Percentiles rank a stretch among this genome's conserved stretches.
These are phyloP conservation scores for Gorsachius magnificus DNA, from an alignment of 2,797 vertebrate genomes.

Conservation along the genomic window DNA sequence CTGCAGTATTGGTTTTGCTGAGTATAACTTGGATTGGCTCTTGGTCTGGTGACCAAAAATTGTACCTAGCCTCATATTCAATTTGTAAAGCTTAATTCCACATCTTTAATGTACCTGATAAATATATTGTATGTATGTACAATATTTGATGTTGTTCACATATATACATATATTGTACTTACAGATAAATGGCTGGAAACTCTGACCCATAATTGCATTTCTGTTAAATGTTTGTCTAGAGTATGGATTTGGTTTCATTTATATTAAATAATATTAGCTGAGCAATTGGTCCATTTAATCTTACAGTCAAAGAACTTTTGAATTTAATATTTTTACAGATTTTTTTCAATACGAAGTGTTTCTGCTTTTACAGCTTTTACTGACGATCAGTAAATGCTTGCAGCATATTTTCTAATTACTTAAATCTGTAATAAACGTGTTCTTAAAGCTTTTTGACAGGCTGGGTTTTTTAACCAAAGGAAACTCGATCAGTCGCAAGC, in stretches of 20 bases:
- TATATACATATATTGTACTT: constrained; percentile 63
- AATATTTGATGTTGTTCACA: constrained; percentile 69
- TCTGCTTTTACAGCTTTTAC: constrained; percentile 57
- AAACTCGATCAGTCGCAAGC: background rate
- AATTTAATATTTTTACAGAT: constrained; percentile 17
- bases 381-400: constrained; percentile 46
- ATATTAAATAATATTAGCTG: constrained; percentile 55
- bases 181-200: constrained; percentile 75
- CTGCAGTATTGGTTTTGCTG: constrained; percentile 51
- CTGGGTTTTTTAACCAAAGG: constrained; percentile 25
- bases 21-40: constrained; percentile 58
- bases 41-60: constrained; percentile 60
- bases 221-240: constrained; percentile 80
- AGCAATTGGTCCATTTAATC: constrained; percentile 69
- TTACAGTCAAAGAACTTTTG: constrained; percentile 48
- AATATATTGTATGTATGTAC: constrained; percentile 77
- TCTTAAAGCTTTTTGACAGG: constrained; percentile 30
- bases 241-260: constrained; percentile 80
- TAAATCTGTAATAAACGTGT: constrained; percentile 17
- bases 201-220: constrained; percentile 75
- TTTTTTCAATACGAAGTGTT: constrained; percentile 4
- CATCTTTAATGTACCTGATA: constrained; percentile 28
- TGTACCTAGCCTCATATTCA: constrained; percentile 25
- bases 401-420: constrained; percentile 52
- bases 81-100: constrained; percentile 52